A percentile compares a stretch with the other conserved stretches of the same genome.
Evolutionary conservation across 2,888 invertebrate genomes (phyloP).

Genomic region (Campoplex capitator): DNA sequence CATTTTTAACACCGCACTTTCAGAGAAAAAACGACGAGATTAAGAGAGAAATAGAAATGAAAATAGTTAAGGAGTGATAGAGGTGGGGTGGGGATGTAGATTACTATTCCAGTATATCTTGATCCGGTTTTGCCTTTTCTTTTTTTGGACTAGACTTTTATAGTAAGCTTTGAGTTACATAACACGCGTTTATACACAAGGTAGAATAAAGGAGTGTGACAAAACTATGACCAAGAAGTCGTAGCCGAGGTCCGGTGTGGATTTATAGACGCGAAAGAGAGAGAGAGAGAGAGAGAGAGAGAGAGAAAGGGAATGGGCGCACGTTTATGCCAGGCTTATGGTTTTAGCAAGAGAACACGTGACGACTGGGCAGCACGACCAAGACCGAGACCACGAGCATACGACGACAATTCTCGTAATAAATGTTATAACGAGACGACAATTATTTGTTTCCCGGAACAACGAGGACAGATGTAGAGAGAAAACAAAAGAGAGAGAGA

Average conservation of each 20-base stretch:
- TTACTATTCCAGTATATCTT: conserved; percentile 29
- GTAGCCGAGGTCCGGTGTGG: conserved; percentile 38
- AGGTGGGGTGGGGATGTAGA: neutral
- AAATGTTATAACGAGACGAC: conserved; percentile 66
- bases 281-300: conserved; percentile 9
- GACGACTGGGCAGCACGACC: conserved; percentile 41
- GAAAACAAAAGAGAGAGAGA: neutral
- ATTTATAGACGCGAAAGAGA: conserved; percentile 29
- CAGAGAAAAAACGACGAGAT: neutral
- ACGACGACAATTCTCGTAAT: conserved; percentile 76
- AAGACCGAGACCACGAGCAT: conserved; percentile 36
- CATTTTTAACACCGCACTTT: neutral
- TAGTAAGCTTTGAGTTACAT: conserved; percentile 29
- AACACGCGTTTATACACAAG: conserved; percentile 18
- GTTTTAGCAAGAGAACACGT: conserved; percentile 60
- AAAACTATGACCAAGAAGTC: conserved; percentile 30
- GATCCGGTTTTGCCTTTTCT: conserved; percentile 11
- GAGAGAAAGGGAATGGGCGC: conserved; percentile 15
- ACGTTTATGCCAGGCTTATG: conserved; percentile 59
- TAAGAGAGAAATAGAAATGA: conserved; percentile 4
- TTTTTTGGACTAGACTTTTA: conserved; percentile 1
- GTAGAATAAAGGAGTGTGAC: conserved; percentile 13
- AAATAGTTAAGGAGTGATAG: conserved; percentile 21
- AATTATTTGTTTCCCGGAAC: conserved; percentile 65
- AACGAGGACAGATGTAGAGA: conserved; percentile 33